Conservation (phyloP, 2,797 vertebrate genomes). For the Champsocephalus esox region DNA sequence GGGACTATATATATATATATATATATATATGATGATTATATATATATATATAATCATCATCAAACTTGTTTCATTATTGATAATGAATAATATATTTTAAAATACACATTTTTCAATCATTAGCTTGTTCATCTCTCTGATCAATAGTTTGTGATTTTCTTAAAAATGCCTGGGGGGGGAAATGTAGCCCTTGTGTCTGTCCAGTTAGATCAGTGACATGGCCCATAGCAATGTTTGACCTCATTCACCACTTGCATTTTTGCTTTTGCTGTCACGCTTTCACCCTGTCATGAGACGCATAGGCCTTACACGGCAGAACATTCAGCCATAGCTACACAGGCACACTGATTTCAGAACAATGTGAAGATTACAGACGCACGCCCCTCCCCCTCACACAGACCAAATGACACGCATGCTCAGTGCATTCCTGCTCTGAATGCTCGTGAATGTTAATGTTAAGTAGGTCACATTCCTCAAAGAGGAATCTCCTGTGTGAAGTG, state of each 20-base stretch:
- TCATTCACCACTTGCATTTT: slow-evolving; percentile 61
- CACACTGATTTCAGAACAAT: slow-evolving; percentile 75
- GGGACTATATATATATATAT: too few relatives aligned
- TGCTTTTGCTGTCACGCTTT: slow-evolving; percentile 63
- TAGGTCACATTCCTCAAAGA: slow-evolving; percentile 86
- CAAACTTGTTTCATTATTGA: background rate
- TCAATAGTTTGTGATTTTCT: slow-evolving; percentile 13
- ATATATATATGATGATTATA: too few relatives aligned
- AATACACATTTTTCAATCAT: background rate
- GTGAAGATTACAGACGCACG: slow-evolving; percentile 75
- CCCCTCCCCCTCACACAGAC: slow-evolving; percentile 70
- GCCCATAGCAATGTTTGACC: slow-evolving; percentile 59
- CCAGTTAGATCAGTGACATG: slow-evolving; percentile 28
- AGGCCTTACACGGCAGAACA: slow-evolving; percentile 53
- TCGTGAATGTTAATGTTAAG: slow-evolving; percentile 78
- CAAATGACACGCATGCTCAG: slow-evolving; percentile 70
- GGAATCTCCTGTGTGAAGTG: slow-evolving; percentile 80
- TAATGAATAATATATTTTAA: background rate
- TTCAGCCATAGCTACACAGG: slow-evolving; percentile 54
- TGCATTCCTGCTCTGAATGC: slow-evolving; percentile 67
- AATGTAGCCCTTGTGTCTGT: slow-evolving; percentile 14
- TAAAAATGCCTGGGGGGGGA: background rate
- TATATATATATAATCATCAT: too few relatives aligned
- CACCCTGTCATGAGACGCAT: slow-evolving; percentile 48
- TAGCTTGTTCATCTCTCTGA: slow-evolving; percentile 13